Evolutionary conservation across 2,888 invertebrate genomes (phyloP), one percentile per base, ranked within the genome.

Genomic region (Drosophila colorata): DNA sequence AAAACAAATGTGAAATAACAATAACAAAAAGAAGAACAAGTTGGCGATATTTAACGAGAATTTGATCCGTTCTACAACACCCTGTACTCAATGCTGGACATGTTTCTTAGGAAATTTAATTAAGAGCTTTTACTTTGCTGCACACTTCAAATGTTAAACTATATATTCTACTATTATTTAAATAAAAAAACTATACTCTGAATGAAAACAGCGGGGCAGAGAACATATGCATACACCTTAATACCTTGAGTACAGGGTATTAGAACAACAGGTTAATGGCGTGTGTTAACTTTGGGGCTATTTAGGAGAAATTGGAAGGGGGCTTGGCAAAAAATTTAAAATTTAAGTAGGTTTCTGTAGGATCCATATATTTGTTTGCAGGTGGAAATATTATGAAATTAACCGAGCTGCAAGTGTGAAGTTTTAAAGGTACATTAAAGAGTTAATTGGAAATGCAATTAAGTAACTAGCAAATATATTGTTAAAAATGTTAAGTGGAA

Each of bases 1-100:
- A 67, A 57, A 78, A 77, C 64, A 87, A 76, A 72, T 73, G 48
- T 44, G 41, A 73, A 74, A 68, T 56, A 80, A 70, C 40, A 72
- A 51, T 18, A 73, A 68, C 18, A 51, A 35, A 28, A 64, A 25
- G 33, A 58, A 41, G 13, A 57, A 74, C 47, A 65, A 58, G 28
- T 58, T 35, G 43, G 14, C 28, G 28, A 16, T 13, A 33, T 14
- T 7, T 4, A n/a, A 5, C 1, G 9, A 4, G 5, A 13, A 16
- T 4, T 31, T 28, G 46, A 7, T 23, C 18, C 51, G 33, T 51
- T 46, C 40, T 5, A 0, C 8, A 37, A 33, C 33, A 66, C 66
- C 60, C 56, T 44, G 43, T 47, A 48, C 9, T n/a, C 3, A 6
- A 2, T 16, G 1, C 2, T n/a, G 7, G 9, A 0, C 5, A 16